Percentiles rank a stretch among this genome's conserved stretches.
Evolutionary conservation across 2,113 vertebrate genomes (phyloP).

Genomic region (Hemiscyllium ocellatum): DNA sequence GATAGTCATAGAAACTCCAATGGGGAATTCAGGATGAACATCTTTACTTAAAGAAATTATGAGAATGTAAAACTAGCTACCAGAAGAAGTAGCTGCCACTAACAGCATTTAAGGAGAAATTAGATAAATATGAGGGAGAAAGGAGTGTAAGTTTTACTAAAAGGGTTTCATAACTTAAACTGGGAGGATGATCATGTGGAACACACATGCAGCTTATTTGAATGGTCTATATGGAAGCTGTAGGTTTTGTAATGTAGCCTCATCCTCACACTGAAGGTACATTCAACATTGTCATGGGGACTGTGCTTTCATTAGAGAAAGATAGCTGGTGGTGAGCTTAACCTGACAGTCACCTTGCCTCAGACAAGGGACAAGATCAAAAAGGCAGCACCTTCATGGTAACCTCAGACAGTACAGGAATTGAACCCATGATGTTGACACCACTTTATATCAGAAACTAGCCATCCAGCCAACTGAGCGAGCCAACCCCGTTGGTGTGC

Average conservation of each 20-base stretch:
- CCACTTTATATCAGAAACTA: too few species aligned
- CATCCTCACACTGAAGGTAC: too few species aligned
- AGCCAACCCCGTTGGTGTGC: too few species aligned
- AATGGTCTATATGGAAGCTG: not conserved
- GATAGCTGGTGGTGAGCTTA: too few species aligned
- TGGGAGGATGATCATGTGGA: not conserved
- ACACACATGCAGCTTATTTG: not conserved
- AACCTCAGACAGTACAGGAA: too few species aligned
- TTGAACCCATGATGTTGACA: too few species aligned
- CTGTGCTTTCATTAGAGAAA: too few species aligned
- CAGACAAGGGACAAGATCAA: too few species aligned
- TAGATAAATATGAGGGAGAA: not conserved
- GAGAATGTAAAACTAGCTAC: not conserved
- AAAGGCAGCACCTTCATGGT: too few species aligned
- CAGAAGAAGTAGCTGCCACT: not conserved
- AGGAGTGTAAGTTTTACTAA: not conserved
- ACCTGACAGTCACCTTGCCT: too few species aligned
- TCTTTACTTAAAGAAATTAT: not conserved
- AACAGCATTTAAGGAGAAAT: not conserved
- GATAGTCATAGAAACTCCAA: not conserved
- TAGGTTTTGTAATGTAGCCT: not conserved
- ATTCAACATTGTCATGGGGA: too few species aligned
- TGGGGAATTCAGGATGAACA: not conserved
- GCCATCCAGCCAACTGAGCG: too few species aligned
- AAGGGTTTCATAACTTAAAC: not conserved